Base-by-base conservation (phyloP, 2,797 vertebrate genomes). In the Avahi laniger region DNA sequence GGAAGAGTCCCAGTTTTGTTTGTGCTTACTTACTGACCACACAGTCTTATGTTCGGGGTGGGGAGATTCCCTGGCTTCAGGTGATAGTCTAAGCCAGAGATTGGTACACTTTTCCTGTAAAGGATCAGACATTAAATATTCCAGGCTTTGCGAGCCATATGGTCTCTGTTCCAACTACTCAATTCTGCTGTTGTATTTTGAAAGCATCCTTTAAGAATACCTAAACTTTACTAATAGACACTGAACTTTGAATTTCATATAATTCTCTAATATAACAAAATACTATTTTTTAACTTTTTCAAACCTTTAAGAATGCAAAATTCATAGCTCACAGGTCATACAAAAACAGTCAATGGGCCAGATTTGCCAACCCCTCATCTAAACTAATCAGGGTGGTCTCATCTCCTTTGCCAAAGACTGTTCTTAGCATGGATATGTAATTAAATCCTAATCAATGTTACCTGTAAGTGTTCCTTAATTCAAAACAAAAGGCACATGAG, bases 271-370 rank as follows among this genome's bases (percentile, higher is more conserved):
- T 9, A 15, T 52, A 52, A 92, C 9, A 61, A 57, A 28, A 43
- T 41, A 78, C 30, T 88, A 38, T 82, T 30, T 54, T 57, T 61
- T 78, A 24, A 70, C 57, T 78, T 86, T 72, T 92, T 81, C n/a
- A 26, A 84, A 30, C 35, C 85, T 59, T 82, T 87, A 63, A 89
- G 52, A 92, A 92, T 73, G 38, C 82, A 95, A 79, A 89, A 73
- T 8, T 9, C 70, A 83, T 59, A 84, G 63, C 26, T 92, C 43
- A 75, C 12, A 4, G 48, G 14, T 22, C 18, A 8, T 82, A 24
- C 26, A 57, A 76, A 95, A 85, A 22, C 3, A 46, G 24, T 43
- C 28, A 67, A 35, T 52, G 63, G 18, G 35, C 20, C 41, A 80
- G 46, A 73, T 88, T 94, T 90, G 61, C 26, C 28, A 69, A 10